phyloP scores from a whole-genome alignment of 2,888 invertebrate genomes.

The Synanthedon tipuliformis region DNA sequence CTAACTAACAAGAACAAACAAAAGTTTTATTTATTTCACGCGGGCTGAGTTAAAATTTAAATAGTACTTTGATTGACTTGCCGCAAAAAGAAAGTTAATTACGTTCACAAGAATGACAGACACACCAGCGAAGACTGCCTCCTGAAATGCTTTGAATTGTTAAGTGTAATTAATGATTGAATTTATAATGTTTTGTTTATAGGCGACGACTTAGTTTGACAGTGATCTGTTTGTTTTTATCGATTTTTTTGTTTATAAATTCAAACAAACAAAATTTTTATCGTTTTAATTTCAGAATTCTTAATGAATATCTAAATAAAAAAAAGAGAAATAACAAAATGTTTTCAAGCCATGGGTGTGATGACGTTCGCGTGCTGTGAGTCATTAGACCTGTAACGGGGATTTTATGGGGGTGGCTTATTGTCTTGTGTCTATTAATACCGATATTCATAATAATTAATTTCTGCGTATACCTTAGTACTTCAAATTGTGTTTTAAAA shows the following conservation, averaged over 20 bases:
- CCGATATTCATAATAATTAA: conserved; percentile 54
- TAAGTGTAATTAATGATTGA: conserved; percentile 39
- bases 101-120: conserved; percentile 40
- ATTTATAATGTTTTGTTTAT: conserved; percentile 4
- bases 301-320: too few species aligned
- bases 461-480: conserved; percentile 24
- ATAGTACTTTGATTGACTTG: conserved; percentile 29
- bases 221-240: conserved; percentile 6
- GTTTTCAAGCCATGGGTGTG: conserved; percentile 18
- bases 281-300: too few species aligned
- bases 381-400: conserved; percentile 52
- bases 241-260: conserved; percentile 31
- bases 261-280: neutral
- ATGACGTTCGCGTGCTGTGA: conserved; percentile 49
- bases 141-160: conserved; percentile 42
- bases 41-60: neutral
- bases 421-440: conserved; percentile 65
- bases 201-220: too few species aligned
- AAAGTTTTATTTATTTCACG: too few species aligned
- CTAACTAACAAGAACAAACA: too few species aligned
- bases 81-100: conserved; percentile 51
- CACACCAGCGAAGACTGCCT: conserved; percentile 28
- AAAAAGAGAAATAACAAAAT: too few species aligned
- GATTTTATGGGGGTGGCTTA: conserved; percentile 53
- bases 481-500: too few species aligned